Evolutionary conservation across 2,888 invertebrate genomes (phyloP).

Genomic region (Rambutsinella grinnellia): DNA sequence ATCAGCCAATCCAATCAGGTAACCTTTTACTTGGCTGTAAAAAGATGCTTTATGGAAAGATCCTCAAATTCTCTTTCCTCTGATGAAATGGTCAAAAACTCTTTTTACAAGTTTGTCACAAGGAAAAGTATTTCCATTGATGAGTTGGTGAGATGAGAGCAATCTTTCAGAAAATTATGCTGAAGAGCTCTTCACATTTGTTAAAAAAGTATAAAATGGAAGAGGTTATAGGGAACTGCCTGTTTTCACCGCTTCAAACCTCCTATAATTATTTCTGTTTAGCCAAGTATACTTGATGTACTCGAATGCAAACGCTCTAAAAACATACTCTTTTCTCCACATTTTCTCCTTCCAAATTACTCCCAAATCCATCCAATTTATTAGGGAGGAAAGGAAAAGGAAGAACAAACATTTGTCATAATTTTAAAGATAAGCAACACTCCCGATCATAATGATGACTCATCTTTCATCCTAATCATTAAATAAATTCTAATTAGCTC

Average conservation of each 20-base stretch:
- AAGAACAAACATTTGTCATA: background rate
- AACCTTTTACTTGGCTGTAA: too few species aligned
- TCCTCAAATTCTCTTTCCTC: too few species aligned
- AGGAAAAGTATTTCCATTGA: background rate
- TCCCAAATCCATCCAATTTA: background rate
- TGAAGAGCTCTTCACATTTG: background rate
- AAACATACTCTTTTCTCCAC: background rate
- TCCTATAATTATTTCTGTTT: constrained; percentile 51
- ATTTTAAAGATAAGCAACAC: too few species aligned
- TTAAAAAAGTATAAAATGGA: too few species aligned
- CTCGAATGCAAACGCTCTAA: background rate
- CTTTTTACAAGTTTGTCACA: too few species aligned
- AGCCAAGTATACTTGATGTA: constrained; percentile 41
- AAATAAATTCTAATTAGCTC: background rate
- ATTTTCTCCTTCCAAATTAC: background rate
- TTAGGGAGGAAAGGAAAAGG: background rate
- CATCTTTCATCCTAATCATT: background rate
- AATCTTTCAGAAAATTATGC: background rate
- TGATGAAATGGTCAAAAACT: too few species aligned
- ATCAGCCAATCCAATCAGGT: too few species aligned
- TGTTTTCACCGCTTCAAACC: background rate
- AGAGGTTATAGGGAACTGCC: too few species aligned
- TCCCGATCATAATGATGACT: constrained; percentile 5
- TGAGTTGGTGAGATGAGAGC: background rate
- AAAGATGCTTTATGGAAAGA: too few species aligned